Evolutionary conservation across 2,888 invertebrate species (phyloP).

Genomic region (Synergus laeviventris): DNA sequence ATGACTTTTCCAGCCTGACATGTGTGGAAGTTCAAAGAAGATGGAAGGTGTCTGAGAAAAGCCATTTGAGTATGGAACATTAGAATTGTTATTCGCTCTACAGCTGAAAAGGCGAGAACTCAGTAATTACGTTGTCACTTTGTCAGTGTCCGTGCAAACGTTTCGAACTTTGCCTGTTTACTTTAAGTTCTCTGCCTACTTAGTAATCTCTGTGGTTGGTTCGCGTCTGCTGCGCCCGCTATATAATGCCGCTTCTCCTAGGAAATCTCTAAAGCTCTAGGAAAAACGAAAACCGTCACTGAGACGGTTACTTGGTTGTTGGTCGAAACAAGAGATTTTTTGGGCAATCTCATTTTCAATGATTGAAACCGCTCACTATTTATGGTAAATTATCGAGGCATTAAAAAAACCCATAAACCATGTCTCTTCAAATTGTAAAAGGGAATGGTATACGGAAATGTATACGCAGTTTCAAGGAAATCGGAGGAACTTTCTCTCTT

Average conservation of each 20-base stretch:
- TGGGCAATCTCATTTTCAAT: neutral
- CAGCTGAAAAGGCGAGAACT: constrained; percentile 31
- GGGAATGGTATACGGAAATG: too few relatives aligned
- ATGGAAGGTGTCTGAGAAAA: neutral
- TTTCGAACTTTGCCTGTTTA: constrained; percentile 45
- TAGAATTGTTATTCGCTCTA: constrained; percentile 14
- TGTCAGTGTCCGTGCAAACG: constrained; percentile 46
- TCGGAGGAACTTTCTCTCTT: too few relatives aligned
- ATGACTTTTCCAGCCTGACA: neutral
- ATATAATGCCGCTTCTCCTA: constrained; percentile 21
- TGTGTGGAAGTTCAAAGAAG: constrained; percentile 1
- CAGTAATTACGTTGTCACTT: constrained; percentile 45
- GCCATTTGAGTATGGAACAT: constrained; percentile 11
- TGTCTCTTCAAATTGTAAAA: too few relatives aligned
- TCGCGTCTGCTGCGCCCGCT: constrained; percentile 40
- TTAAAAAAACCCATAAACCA: too few relatives aligned
- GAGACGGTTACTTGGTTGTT: constrained; percentile 41
- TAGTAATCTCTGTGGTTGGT: constrained; percentile 46
- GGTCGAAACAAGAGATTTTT: neutral
- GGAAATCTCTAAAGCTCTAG: constrained; percentile 41
- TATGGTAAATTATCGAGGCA: too few relatives aligned
- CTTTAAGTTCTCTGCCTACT: constrained; percentile 48
- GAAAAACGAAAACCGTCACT: constrained; percentile 40
- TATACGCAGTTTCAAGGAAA: too few relatives aligned
- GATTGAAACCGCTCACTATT: too few relatives aligned